A percentile compares a stretch with the other conserved stretches of the same genome.
Conservation (phyloP, 2,113 vertebrate genomes). For the Amblyopsis rosae region DNA sequence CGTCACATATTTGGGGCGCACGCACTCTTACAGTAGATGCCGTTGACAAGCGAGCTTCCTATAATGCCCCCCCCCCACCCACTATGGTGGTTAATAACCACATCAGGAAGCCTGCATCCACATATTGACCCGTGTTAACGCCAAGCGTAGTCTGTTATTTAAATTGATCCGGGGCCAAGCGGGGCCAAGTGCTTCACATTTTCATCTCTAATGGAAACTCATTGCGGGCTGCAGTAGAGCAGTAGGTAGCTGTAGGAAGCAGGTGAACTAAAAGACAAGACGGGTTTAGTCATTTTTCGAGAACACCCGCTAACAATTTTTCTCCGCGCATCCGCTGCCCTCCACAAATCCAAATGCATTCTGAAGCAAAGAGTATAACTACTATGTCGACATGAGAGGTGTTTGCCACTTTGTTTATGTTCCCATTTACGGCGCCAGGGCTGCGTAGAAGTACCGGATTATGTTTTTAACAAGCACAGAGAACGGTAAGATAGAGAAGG, state of each 20-base stretch:
- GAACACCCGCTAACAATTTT: too few relatives aligned
- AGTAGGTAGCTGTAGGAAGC: background rate
- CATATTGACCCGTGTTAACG: slow-evolving; percentile 63
- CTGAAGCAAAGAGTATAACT: too few relatives aligned
- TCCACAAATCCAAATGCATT: too few relatives aligned
- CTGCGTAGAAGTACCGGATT: too few relatives aligned
- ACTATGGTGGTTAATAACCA: slow-evolving; percentile 45
- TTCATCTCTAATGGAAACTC: slow-evolving; percentile 48
- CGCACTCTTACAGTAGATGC: slow-evolving; percentile 20
- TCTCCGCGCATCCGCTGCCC: too few relatives aligned
- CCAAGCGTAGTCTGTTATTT: slow-evolving; percentile 46
- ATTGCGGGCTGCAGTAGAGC: background rate
- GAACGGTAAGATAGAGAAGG: too few relatives aligned
- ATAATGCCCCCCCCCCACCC: slow-evolving; percentile 36
- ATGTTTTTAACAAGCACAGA: too few relatives aligned
- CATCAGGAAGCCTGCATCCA: slow-evolving; percentile 47
- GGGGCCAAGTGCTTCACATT: slow-evolving; percentile 42
- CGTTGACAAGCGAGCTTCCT: slow-evolving; percentile 22
- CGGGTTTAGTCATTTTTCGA: too few relatives aligned
- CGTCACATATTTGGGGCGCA: slow-evolving; percentile 43
- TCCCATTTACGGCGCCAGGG: too few relatives aligned
- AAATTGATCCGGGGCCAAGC: slow-evolving; percentile 52
- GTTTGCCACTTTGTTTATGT: too few relatives aligned
- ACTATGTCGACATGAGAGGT: too few relatives aligned
- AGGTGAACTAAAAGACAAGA: background rate